Base-by-base conservation (phyloP, 2,113 vertebrate genomes). In the Aptenodytes patagonicus region DNA sequence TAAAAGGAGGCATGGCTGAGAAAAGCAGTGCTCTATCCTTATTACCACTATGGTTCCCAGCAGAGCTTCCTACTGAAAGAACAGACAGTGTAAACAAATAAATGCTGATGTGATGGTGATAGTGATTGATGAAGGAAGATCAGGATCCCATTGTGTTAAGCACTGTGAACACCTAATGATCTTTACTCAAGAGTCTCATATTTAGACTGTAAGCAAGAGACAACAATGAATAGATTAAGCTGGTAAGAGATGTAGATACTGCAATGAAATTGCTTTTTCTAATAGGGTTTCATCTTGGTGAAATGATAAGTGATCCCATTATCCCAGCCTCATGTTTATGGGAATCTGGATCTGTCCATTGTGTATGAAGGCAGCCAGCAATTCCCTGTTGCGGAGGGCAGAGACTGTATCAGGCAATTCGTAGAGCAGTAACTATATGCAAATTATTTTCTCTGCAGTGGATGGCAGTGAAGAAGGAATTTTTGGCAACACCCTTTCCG, bases 371-470 rank as follows among this genome's bases (percentile, higher is more conserved):
- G 76, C 57, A 86, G 47, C 16, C 76, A 78, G 80, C 55, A 93
- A 15, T 28, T 51, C 78, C 75, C 47, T 77, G 61, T 64, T 66
- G 22, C 1, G 13, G 42, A 87, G 40, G 40, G 62, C 58, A 82
- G 61, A 87, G 75, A 47, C 32, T 46, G 29, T 32, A 65, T 32
- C 44, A 83, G 64, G 38, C 54, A 73, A 64, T 71, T 91, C 0
- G 0, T 0, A 71, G 26, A 80, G 69, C 68, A 58, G 29, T 49
- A 83, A 66, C 61, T 70, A 5, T 38, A 79, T 20, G 62, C 54
- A 80, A 87, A 92, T 84, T 49, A 51, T 81, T 79, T 87, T 72
- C 66, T 90, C 92, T 93, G 65, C 87, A 91, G 87, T 57, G 52
- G 78, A 64, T 64, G 34, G 70, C 47, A 93, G 72, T 1, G 4